Evolutionary conservation across 2,888 invertebrate species (phyloP), one percentile per base, ranked within the genome.

Genomic region (Charanyca ferruginea): DNA sequence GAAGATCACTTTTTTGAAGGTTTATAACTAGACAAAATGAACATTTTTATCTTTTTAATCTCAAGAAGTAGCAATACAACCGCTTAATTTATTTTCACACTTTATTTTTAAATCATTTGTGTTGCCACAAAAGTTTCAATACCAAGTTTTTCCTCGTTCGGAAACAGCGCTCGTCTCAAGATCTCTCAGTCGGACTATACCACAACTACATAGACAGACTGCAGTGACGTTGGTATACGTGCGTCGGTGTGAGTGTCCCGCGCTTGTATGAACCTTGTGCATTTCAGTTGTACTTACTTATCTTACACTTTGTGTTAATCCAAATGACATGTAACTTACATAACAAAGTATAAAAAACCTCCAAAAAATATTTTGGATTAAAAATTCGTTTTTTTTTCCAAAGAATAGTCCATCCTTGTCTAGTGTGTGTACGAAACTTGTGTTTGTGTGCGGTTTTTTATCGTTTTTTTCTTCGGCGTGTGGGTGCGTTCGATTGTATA

Each of bases 401-500:
- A n/a, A 38, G n/a, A 49, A 38, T 64, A 32, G 52, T 67, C 84
- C 77, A 80, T 87, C 84, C 79, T 82, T 83, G 71, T 88, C 87
- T 88, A 83, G 81, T 74, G 78, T 84, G 67, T 72, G 80, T 65
- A 84, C 73, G 69, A 83, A 85, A 87, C 76, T 85, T 84, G 85
- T 79, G 83, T 89, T 88, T 87, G 93, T 94, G 93, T 92, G 93
- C 88, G 82, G 78, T 93, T 95, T 95, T 95, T 95, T 95, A 94
- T 93, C 93, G 94, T 94, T 95, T 95, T 94, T 95, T 94, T 94
- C 93, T 87, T 91, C 88, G 80, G 84, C 87, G 95, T 95, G 94
- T 95, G 95, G 90, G 95, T 94, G 93, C 91, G 91, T 94, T 93
- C 92, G 91, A 94, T 94, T 94, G 94, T 95, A 90, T 92, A 82